Base-by-base conservation (phyloP, 1,140 invertebrate genomes). In the Hylaeus anthracinus region DNA sequence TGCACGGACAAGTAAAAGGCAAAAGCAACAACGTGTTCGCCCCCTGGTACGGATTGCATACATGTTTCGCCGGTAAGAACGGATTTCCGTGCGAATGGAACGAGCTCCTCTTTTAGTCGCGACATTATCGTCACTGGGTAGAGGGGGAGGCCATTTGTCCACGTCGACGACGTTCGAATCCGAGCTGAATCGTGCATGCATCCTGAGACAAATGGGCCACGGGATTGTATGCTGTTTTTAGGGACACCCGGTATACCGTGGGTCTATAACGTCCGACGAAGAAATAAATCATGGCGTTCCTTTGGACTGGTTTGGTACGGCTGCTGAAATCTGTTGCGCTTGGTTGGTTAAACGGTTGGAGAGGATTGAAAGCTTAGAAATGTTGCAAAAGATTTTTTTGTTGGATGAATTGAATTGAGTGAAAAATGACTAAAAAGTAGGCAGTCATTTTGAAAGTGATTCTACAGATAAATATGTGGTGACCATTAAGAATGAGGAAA, bases 71-170 rank as follows among this genome's bases (percentile, higher is more conserved):
- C 61, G 65, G 63, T 65, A 77, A 81, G 84, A 81, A 81, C 81
- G 64, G 70, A 79, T 82, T 86, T 66, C 73, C 70, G 71, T 75
- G 67, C 58, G 56, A 79, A 77, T 73, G 60, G 77, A 71, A 75
- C 39, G 53, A 66, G 43, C 26, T 37, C 65, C 74, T 63, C 39
- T 70, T 80, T 86, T 76, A 69, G 63, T 72, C 83, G 83, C 75
- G 77, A 85, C 73, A 85, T 85, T 86, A 87, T 83, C 82, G 76
- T 81, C 85, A 83, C 85, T 10, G n/a, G n/a, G n/a, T n/a, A 9
- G 51, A 51, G 81, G 82, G 5, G 61, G 85, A 45, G 55, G 73
- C 81, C 66, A 82, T 88, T 86, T 85, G 83, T 88, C 73, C 79
- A 63, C 64, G 85, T 88, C 85, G 77, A 70, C 72, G 48, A 41